Conservation (phyloP, 2,113 vertebrate species). For the Hippocampus zosterae region DNA sequence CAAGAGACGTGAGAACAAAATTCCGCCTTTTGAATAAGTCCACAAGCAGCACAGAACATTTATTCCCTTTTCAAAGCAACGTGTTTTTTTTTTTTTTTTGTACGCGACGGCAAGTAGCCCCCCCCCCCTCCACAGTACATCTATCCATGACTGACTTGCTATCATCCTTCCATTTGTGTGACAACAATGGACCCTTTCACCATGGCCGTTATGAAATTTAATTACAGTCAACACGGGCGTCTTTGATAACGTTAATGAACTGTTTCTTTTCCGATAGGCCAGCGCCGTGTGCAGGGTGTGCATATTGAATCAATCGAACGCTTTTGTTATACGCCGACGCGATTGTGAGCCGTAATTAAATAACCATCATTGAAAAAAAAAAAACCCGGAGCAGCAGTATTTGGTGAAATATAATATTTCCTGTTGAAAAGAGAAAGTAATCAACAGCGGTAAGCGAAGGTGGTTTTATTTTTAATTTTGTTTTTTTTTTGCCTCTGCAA, state of each 20-base stretch:
- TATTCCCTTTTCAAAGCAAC: not conserved
- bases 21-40: not conserved
- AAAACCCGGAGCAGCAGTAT: not conserved
- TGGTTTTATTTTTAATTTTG: not conserved
- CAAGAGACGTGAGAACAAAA: not conserved
- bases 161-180: not conserved
- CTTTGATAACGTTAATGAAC: conserved; percentile 3
- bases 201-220: not conserved
- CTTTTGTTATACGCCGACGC: not conserved
- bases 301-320: not conserved
- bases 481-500: not conserved
- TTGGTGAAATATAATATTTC: not conserved
- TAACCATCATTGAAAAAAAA: not conserved
- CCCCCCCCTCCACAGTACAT: not conserved
- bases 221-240: not conserved
- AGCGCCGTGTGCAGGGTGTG: not conserved
- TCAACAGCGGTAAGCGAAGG: not conserved
- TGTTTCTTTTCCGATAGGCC: not conserved
- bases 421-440: not conserved
- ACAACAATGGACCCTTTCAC: not conserved
- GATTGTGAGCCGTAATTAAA: conserved; percentile 1
- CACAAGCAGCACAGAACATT: not conserved
- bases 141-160: not conserved
- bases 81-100: not conserved
- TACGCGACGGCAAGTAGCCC: not conserved